A percentile compares a stretch with the other conserved stretches of the same genome.
These are phyloP conservation scores for Pelodiscus sinensis DNA, from an alignment of 2,113 vertebrate genomes.

Conservation along the genomic window DNA sequence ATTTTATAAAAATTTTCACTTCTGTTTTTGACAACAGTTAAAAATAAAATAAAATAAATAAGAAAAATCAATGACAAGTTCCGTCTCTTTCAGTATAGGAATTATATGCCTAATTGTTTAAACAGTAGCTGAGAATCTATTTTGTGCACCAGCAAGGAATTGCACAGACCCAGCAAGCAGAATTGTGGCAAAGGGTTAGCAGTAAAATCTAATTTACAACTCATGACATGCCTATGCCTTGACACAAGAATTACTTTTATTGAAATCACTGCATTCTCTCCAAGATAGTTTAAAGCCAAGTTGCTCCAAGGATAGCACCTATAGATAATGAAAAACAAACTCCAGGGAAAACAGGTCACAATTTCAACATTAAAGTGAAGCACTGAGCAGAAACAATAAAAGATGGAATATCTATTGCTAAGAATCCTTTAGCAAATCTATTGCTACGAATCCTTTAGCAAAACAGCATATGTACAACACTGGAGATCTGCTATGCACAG, in stretches of 20 bases:
- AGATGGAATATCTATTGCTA: not conserved
- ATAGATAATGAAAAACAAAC: slow-evolving; percentile 35
- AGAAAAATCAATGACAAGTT: not conserved
- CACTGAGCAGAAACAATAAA: not conserved
- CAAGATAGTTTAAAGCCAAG: slow-evolving; percentile 14
- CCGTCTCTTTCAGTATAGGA: not conserved
- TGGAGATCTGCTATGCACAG: not conserved
- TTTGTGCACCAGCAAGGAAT: not conserved
- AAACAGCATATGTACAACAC: not conserved
- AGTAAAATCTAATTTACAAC: slow-evolving; percentile 52
- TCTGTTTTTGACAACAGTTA: not conserved
- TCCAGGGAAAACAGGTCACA: not conserved
- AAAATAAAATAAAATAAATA: rapidly evolving
- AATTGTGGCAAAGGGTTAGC: slow-evolving; percentile 6
- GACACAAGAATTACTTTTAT: slow-evolving; percentile 45
- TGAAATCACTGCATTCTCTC: slow-evolving; percentile 39
- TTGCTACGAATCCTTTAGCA: not conserved
- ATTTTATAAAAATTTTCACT: not conserved
- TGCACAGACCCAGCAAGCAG: slow-evolving; percentile 18
- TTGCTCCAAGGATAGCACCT: slow-evolving; percentile 28
- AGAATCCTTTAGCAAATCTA: not conserved
- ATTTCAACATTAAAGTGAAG: not conserved
- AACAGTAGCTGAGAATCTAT: not conserved
- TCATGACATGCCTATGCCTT: slow-evolving; percentile 2
- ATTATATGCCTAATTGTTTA: not conserved